A percentile compares a stretch with the other conserved stretches of the same genome.
These are phyloP conservation scores for Trinorchestia longiramus DNA, from an alignment of 1,140 invertebrate genomes.

Conservation along the genomic window DNA sequence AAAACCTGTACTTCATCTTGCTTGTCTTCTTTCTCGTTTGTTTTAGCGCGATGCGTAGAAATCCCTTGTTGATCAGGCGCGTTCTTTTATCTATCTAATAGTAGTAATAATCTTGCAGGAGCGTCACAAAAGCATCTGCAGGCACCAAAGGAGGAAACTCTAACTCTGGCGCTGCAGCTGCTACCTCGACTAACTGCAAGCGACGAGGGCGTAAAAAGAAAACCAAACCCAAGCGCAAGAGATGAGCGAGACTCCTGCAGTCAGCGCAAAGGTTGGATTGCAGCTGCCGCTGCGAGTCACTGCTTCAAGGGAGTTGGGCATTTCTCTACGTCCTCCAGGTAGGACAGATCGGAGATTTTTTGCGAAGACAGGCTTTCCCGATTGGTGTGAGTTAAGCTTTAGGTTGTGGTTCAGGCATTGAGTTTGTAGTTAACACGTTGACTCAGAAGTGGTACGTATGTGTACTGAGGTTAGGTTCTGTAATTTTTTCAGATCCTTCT, in stretches of 20 bases:
- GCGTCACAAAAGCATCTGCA: not conserved
- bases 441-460: no score
- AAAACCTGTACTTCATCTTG: not conserved
- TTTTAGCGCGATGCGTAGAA: not conserved
- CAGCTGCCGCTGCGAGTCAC: not conserved
- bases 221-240: slow-evolving; percentile 59
- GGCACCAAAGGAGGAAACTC: slow-evolving; percentile 2
- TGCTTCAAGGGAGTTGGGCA: not conserved
- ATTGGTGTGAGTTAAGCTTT: not conserved
- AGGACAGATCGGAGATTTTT: not conserved
- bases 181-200: slow-evolving; percentile 41
- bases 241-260: not conserved
- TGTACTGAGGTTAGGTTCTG: no score
- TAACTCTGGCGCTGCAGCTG: slow-evolving; percentile 2
- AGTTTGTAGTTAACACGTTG: not conserved
- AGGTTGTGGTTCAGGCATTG: not conserved
- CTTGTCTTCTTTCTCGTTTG: not conserved
- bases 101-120: not conserved
- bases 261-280: no score
- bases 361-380: not conserved
- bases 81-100: not conserved
- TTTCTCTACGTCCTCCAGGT: not conserved
- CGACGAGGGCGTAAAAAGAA: slow-evolving; percentile 59
- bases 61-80: not conserved
- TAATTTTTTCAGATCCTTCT: no score